A percentile compares a stretch with the other conserved stretches of the same genome.
phyloP scores from a whole-genome alignment of 2,113 vertebrate genomes.

The Emydocephalus ijimae region DNA sequence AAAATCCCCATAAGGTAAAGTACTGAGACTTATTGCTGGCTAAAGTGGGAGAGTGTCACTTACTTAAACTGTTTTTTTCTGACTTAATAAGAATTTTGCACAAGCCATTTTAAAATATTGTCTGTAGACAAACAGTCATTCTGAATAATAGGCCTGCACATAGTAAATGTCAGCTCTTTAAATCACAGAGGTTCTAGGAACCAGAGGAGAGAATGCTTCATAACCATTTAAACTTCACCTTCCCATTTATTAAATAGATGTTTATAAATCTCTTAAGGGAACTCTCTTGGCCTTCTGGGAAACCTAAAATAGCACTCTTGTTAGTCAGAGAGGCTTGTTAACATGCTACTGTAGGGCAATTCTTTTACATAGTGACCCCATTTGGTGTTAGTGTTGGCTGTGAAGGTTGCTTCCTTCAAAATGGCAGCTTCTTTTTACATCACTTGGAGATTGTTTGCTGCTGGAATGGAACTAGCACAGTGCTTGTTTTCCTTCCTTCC shows the following conservation, averaged over 20 bases:
- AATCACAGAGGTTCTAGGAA: conserved; percentile 84
- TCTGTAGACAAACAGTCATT: conserved; percentile 97
- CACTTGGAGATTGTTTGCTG: conserved; percentile 41
- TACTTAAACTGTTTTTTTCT: conserved; percentile 73
- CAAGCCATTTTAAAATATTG: conserved; percentile 89
- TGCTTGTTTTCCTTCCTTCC: neutral
- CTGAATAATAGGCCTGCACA: conserved; percentile 96
- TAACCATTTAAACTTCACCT: conserved; percentile 90
- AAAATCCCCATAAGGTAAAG: conserved; percentile 41
- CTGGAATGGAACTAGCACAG: conserved; percentile 29
- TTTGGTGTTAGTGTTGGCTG: conserved; percentile 64
- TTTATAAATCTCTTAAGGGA: conserved; percentile 95
- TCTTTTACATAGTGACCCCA: conserved; percentile 58
- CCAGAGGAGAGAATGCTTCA: conserved; percentile 84
- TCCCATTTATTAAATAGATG: conserved; percentile 93
- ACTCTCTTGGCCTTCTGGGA: conserved; percentile 78
- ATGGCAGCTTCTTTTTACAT: conserved; percentile 54
- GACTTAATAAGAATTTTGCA: conserved; percentile 84
- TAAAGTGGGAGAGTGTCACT: conserved; percentile 76
- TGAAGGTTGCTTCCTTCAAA: conserved; percentile 66
- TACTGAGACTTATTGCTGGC: conserved; percentile 68
- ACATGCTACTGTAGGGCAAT: conserved; percentile 29
- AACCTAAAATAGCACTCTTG: conserved; percentile 62
- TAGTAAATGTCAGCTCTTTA: conserved; percentile 98
- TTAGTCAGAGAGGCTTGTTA: conserved; percentile 69